Conservation (phyloP, 2,797 vertebrate genomes). For the Aulostomus chinensis region DNA sequence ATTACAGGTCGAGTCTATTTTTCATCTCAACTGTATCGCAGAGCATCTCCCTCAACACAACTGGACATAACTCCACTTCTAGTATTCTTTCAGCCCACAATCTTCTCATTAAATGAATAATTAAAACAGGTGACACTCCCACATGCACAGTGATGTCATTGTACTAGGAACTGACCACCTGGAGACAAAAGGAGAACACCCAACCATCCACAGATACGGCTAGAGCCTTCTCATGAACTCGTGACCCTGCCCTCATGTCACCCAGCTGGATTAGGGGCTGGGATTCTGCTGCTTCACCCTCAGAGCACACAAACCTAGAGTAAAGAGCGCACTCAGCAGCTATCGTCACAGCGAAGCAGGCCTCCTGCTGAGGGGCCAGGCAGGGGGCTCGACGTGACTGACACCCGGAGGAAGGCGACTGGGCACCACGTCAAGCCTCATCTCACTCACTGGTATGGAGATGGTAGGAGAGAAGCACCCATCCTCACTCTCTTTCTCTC, state of each 20-base stretch:
- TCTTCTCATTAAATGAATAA: neutral
- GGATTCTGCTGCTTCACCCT: conserved; percentile 36
- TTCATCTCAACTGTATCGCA: too few species aligned
- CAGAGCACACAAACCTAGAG: conserved; percentile 34
- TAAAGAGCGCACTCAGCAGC: conserved; percentile 62
- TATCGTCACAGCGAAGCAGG: conserved; percentile 29
- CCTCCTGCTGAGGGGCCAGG: conserved; percentile 51
- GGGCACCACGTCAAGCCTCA: conserved; percentile 68
- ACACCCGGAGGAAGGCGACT: conserved; percentile 68
- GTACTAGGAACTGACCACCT: conserved; percentile 8
- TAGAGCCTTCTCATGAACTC: conserved; percentile 27
- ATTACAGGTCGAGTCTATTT: too few species aligned
- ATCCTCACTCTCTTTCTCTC: neutral
- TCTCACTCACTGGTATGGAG: conserved; percentile 64
- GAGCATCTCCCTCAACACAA: too few species aligned
- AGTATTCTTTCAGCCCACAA: neutral
- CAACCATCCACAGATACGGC: conserved; percentile 2
- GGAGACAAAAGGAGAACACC: conserved; percentile 16
- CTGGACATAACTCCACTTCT: too few species aligned
- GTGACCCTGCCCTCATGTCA: conserved; percentile 9
- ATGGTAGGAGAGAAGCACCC: conserved; percentile 34
- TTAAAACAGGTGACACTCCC: neutral
- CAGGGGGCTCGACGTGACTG: conserved; percentile 51
- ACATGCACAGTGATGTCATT: conserved; percentile 1
- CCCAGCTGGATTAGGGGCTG: conserved; percentile 1